Base-by-base conservation (phyloP, 2,888 invertebrate genomes). In the Tipula lateralis region DNA sequence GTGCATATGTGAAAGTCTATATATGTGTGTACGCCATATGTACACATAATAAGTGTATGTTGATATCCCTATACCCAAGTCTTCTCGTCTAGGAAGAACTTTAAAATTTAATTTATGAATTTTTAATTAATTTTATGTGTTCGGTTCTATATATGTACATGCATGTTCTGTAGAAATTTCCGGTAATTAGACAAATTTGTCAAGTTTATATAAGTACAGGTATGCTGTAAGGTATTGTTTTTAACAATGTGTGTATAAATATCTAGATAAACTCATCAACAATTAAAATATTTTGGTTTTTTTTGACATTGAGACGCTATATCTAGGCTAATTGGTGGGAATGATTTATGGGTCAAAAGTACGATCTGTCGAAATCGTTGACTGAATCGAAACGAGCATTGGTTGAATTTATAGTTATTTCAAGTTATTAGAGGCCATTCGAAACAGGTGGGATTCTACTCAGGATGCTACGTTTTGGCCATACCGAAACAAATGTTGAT, bases 21-120 rank as follows among this genome's bases (percentile, higher is more conserved):
- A 16, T 50, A 50, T n/a, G n/a, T n/a, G n/a, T 13, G n/a, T 39
- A 50, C 39, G 13, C 39, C 39, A 39, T 50, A 16, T 50, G 50
- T 50, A 7, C 12, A n/a, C 13, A 2, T 2, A n/a, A 13, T 44
- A 19, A 5, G 19, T 19, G 66, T 66, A 66, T 66, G 66, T 19
- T 50, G 50, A 50, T 50, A 50, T 66, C 66, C n/a, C 16, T 44
- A 32, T 32, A 44, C n/a, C 50, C 66, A 66, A n/a, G n/a, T n/a
- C n/a, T n/a, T n/a, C n/a, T n/a, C n/a, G n/a, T n/a, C n/a, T 66
- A 66, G 24, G 66, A 66, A 66, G 66, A 66, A 24, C 66, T 66
- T 66, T 66, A 66, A 66, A 66, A 66, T 66, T 66, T 9, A 66
- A 66, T 66, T 66, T 66, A 66, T 66, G 66, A 66, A 66, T 66